Evolutionary conservation across 2,888 invertebrate genomes (phyloP), one percentile per base, ranked within the genome.

Genomic region (Mythimna ferrago): DNA sequence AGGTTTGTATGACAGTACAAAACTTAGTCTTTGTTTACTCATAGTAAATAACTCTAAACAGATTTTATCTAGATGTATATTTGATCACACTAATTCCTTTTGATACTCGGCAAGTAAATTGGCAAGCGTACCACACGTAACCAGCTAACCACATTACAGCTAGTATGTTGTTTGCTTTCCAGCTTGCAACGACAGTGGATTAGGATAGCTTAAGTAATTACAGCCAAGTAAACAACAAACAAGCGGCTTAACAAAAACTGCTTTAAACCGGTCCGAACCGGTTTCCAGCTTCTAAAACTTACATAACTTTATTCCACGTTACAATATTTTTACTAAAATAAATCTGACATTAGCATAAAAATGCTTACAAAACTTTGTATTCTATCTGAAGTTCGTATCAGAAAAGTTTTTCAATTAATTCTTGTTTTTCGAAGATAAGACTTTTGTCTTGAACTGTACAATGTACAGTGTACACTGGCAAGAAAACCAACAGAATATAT

Each of bases 191-290:
- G 73, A 84, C 74, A 80, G 68, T 82, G 68, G 73, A 76, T 81
- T 83, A 84, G 71, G 64, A 71, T 71, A 71, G 77, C 79, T 84
- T 81, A 83, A 83, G 83, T 86, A 86, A 84, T 86, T 84, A 80
- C 76, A 76, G 66, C 66, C 41, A 57, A 76, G 58, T 72, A 67
- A 56, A 66, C 75, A 72, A 82, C 73, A 48, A 73, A 80, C 72
- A 83, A 72, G 44, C 19, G 38, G 67, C 73, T 83, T 76, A 62
- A 68, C 73, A 77, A 81, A 81, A 81, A 82, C 71, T 48, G 67
- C 57, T 77, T 65, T 82, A 83, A 82, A 80, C 71, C 41, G 66
- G 57, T 75, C 61, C 32, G 26, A 77, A 81, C 67, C 38, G 63
- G 66, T 73, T 21, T 11, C 61, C 32, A 53, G 44, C 56, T n/a